Base-by-base conservation (phyloP, 2,888 invertebrate species). In the Calameuta filiformis region DNA sequence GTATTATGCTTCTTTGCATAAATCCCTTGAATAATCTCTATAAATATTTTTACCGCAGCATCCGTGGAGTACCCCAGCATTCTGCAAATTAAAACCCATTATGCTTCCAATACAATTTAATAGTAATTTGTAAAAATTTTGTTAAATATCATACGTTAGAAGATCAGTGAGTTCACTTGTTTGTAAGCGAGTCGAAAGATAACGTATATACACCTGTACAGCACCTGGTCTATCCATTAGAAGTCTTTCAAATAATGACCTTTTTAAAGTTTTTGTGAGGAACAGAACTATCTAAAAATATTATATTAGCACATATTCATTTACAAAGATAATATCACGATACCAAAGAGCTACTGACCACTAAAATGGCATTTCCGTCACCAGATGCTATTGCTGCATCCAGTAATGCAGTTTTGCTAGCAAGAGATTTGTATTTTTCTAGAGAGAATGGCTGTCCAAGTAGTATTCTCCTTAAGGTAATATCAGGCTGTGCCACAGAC, bases 341-440 rank as follows among this genome's bases (percentile, higher is more conserved):
- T 40, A 40, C 23, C 1, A 40, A 40, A 40, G 23, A 56, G 71
- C 69, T 80, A 91, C 93, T 89, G 88, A 95, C 95, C 81, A 94
- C 93, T 76, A 96, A 92, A 83, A 97, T 95, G 35, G 95, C 94
- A 93, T 97, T 96, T 35, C 97, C 97, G 91, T 96, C 95, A 11
- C 95, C 95, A 76, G 94, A 93, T 37, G 93, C 92, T 40, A 97
- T 92, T 0, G 96, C 95, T 79, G 94, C 94, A 87, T 96, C 95
- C 12, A 97, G 88, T 23, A 97, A 89, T 79, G 94, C 93, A 68
- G 94, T 94, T 91, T 97, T 97, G 83, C 94, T 95, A 71, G 87
- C 87, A 31, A 92, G 84, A 12, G 92, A 92, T 81, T 88, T 93
- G 92, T 91, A 97, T 37, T 89, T 88, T 85, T 93, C 93, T 73